Conservation (phyloP, 2,113 vertebrate genomes). For the Phyllostomus hastatus region DNA sequence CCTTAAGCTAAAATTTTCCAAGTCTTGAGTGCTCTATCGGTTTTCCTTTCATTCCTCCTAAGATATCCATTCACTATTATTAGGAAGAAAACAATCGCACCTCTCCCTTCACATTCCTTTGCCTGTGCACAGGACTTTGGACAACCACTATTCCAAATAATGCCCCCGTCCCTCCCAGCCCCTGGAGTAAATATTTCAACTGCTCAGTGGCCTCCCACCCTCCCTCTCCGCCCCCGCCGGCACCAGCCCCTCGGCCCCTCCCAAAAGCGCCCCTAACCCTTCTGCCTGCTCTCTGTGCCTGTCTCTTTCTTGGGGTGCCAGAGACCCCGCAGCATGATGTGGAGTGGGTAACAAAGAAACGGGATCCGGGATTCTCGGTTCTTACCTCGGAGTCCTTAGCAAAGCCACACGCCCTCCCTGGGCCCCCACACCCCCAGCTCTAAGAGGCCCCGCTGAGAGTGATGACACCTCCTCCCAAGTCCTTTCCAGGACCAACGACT, state of each 20-base stretch:
- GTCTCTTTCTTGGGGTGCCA: not conserved
- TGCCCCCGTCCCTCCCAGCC: not conserved
- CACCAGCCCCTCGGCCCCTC: not conserved
- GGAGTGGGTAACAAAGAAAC: not conserved
- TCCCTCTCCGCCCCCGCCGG: not conserved
- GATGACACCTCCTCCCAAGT: too few relatives aligned
- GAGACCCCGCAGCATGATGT: not conserved
- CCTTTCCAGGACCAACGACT: not conserved
- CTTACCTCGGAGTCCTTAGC: not conserved
- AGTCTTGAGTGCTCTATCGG: too few relatives aligned
- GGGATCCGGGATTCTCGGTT: not conserved
- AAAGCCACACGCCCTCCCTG: not conserved
- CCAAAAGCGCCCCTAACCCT: not conserved
- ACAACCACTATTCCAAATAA: not conserved
- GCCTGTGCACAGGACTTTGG: not conserved
- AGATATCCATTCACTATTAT: not conserved
- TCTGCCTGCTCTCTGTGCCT: not conserved
- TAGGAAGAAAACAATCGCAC: not conserved
- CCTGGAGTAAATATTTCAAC: too few relatives aligned
- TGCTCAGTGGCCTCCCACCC: not conserved
- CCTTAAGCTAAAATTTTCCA: too few relatives aligned
- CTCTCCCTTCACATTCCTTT: not conserved
- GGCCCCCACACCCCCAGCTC: not conserved
- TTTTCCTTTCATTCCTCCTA: not conserved
- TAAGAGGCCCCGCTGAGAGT: not conserved